Evolutionary conservation across 2,113 vertebrate genomes (phyloP).

Genomic region (Fregata magnificens): DNA sequence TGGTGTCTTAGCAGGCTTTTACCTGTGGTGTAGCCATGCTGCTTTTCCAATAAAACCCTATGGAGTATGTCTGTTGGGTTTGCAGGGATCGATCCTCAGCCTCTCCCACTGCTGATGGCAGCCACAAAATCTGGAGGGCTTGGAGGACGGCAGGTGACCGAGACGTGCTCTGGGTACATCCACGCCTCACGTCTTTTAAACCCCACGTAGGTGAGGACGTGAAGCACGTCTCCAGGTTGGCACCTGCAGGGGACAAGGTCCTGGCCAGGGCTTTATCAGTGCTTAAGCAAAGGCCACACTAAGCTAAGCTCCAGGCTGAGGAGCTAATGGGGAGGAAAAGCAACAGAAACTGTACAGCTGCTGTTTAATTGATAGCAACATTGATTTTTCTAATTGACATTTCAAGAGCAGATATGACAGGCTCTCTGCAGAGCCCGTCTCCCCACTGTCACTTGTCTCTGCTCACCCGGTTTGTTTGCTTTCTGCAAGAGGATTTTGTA

Average conservation of each 20-base stretch:
- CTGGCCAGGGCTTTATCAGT: not conserved
- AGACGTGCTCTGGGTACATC: not conserved
- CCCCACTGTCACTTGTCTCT: not conserved
- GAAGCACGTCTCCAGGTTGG: not conserved
- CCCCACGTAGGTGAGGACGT: fast-evolving
- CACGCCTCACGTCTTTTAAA: not conserved
- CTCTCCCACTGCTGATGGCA: not conserved
- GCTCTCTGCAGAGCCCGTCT: not conserved
- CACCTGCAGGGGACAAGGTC: not conserved
- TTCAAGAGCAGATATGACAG: not conserved
- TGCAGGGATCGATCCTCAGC: not conserved
- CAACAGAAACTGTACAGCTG: not conserved
- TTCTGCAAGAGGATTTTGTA: not conserved
- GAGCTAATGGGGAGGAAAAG: not conserved
- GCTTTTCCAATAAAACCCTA: not conserved
- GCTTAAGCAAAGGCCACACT: not conserved
- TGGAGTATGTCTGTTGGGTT: not conserved
- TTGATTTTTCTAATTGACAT: not conserved
- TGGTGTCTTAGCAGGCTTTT: not conserved
- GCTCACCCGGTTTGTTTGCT: not conserved
- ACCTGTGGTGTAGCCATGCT: not conserved
- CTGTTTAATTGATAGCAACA: not conserved
- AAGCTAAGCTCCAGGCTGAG: not conserved
- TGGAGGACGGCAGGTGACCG: not conserved
- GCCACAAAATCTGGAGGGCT: not conserved